phyloP scores from a whole-genome alignment of 2,113 vertebrate species.

The Erythrolamprus reginae region DNA sequence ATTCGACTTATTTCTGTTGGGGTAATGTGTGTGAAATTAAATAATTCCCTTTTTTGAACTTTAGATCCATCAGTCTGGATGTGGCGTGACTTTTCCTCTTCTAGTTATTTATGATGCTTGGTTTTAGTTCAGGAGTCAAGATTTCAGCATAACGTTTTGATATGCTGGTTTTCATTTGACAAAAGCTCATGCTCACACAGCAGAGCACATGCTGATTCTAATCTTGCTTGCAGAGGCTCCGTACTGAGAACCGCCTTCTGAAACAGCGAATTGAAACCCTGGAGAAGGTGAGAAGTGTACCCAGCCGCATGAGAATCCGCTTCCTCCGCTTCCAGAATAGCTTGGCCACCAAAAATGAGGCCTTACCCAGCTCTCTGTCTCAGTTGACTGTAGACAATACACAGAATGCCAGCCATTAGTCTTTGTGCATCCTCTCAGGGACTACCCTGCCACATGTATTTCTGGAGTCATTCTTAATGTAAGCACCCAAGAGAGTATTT shows the following conservation, averaged over 20 bases:
- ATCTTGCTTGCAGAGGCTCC: slow-evolving; percentile 73
- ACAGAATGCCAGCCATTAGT: not conserved
- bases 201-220: not conserved
- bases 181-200: not conserved
- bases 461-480: not conserved
- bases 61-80: not conserved
- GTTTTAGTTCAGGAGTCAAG: not conserved
- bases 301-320: not conserved
- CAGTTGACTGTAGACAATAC: not conserved
- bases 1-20: not conserved
- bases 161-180: not conserved
- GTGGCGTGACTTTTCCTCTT: not conserved
- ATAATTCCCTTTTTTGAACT: not conserved
- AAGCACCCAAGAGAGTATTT: not conserved
- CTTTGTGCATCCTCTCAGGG: not conserved
- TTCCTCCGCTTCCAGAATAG: slow-evolving; percentile 20
- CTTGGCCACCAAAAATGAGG: slow-evolving; percentile 11
- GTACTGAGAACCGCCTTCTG: slow-evolving; percentile 89
- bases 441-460: not conserved
- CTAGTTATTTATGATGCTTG: not conserved
- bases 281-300: slow-evolving; percentile 79
- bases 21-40: not conserved
- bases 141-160: not conserved
- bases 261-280: slow-evolving; percentile 93
- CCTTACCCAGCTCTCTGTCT: not conserved